phyloP scores from a whole-genome alignment of 2,797 vertebrate species.

The Taeniopygia guttata region DNA sequence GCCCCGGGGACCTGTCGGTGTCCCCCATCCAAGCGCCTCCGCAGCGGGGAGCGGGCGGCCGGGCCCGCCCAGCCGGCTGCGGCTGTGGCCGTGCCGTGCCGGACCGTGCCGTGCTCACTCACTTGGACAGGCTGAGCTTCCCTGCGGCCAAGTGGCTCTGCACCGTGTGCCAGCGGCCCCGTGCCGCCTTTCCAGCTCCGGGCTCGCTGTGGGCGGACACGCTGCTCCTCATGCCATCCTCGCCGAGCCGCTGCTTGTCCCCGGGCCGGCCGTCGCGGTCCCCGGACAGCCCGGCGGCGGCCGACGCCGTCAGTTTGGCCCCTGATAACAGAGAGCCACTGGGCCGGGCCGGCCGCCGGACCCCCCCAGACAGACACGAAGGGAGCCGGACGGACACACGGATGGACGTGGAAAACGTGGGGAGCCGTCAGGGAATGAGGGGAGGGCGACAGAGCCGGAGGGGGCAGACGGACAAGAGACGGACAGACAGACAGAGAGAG shows the following conservation, averaged over 20 bases:
- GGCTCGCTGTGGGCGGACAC: constrained; percentile 87
- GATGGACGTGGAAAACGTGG: not conserved
- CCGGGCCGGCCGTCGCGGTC: constrained; percentile 79
- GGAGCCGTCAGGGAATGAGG: not conserved
- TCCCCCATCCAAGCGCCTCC: not conserved
- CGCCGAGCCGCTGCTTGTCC: constrained; percentile 78
- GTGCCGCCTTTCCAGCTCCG: constrained; percentile 86
- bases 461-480: constrained; percentile 77
- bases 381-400: constrained; percentile 64
- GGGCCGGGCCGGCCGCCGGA: constrained; percentile 64
- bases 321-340: constrained; percentile 88
- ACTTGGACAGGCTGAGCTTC: constrained; percentile 96
- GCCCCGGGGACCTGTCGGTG: not conserved
- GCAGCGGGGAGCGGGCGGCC: not conserved
- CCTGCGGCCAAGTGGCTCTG: constrained; percentile 95
- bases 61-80: not conserved
- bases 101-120: constrained; percentile 80
- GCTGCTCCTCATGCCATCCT: constrained; percentile 81
- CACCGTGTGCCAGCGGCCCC: constrained; percentile 94
- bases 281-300: constrained; percentile 75
- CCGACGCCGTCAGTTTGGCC: constrained; percentile 86
- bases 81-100: not conserved
- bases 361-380: constrained; percentile 49
- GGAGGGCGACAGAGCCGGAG: constrained; percentile 16
- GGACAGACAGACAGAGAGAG: constrained; percentile 79